Base-by-base conservation (phyloP, 2,888 invertebrate genomes). In the Nesidiocoris tenuis region DNA sequence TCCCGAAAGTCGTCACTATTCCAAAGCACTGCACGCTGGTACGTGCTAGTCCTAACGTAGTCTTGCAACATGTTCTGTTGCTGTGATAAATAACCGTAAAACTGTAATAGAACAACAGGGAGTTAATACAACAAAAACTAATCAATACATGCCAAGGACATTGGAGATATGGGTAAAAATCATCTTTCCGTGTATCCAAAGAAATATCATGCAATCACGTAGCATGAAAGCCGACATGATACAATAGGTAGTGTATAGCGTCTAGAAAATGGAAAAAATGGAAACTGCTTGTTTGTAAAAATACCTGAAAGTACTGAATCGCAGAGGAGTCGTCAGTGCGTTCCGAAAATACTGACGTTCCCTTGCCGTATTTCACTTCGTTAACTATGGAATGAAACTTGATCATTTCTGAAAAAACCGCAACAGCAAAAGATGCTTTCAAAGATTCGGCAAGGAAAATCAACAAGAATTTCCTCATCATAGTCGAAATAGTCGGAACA, bases 11-110 rank as follows among this genome's bases (percentile, higher is more conserved):
- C 98, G 76, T 90, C 89, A 74, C 93, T 87, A 85, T 99, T 99
- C 74, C 93, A 91, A 79, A 97, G 87, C 83, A 99, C 97, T 75
- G 99, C 98, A 82, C 95, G 90, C 85, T 99, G 98, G 85, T 99
- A 99, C 76, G 98, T 98, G 83, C 96, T 95, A 63, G 99, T 99
- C 81, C 99, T 88, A 79, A 98, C 95, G 85, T 96, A 99, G 84
- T 99, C 99, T 86, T 99, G 98, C 93, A 99, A 94, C 98, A 99
- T 99, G 83, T 99, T 99, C 85, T 99, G 99, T 85, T 99, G 99
- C 84, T 99, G 99, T 76, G 97, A 97, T 80, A 99, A 86, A 86
- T 98, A 98, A 79, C 98, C 98, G 85, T 99, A 99, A 85, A 99
- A 99, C 87, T 98, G 84, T 22, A 84, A 59, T 16, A 39, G 39